A percentile compares a stretch with the other conserved stretches of the same genome.
These are phyloP conservation scores for Hyla sarda DNA, from an alignment of 2,113 vertebrate genomes.

Conservation along the genomic window DNA sequence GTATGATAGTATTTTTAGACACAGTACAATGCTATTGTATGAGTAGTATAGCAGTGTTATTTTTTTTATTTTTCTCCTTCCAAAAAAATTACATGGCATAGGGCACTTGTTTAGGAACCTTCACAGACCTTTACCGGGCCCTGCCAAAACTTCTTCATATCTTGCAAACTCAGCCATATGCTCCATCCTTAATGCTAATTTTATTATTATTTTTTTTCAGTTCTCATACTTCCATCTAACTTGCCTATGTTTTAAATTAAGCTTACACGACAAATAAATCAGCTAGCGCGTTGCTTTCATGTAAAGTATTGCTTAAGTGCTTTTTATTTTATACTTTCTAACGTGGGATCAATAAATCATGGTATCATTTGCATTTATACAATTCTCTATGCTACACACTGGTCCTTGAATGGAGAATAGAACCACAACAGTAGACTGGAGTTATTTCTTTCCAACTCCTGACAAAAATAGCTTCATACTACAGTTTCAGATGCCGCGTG, in stretches of 20 bases:
- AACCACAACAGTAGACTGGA: neutral
- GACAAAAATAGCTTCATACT: neutral
- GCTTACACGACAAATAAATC: conserved; percentile 45
- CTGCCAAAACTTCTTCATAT: neutral
- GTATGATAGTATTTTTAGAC: too few species aligned
- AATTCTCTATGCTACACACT: conserved; percentile 8
- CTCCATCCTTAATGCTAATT: neutral
- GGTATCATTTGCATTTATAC: conserved; percentile 53
- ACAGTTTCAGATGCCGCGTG: neutral
- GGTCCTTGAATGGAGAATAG: neutral
- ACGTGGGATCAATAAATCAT: conserved; percentile 53
- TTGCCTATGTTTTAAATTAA: conserved; percentile 47
- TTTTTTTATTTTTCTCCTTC: too few species aligned
- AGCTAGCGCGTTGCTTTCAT: conserved; percentile 35
- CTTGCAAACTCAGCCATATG: neutral
- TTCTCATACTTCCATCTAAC: conserved; percentile 20
- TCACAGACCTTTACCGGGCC: neutral
- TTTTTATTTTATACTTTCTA: conserved; percentile 23
- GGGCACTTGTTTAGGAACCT: too few species aligned
- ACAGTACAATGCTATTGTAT: neutral
- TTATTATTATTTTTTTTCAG: neutral
- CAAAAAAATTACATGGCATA: too few species aligned
- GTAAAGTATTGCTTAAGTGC: conserved; percentile 47
- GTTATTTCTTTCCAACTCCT: neutral
- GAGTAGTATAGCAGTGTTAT: too few species aligned